Base-by-base conservation (phyloP, 2,888 invertebrate species). In the Homarus gammarus region DNA sequence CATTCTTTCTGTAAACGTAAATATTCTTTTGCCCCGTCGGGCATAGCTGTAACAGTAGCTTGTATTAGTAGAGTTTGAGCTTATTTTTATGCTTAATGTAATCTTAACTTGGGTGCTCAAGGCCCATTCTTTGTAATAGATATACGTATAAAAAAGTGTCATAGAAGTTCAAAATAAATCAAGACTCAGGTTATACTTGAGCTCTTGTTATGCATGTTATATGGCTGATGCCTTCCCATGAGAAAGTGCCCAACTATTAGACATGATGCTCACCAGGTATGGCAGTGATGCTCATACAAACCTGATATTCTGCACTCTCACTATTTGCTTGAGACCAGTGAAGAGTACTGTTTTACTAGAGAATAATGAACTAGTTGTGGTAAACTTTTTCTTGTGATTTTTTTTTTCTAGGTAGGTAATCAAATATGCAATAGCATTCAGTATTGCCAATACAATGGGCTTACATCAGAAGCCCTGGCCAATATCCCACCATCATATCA, bases 21-120 rank as follows among this genome's bases (percentile, higher is more conserved):
- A 38, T 68, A 36, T 83, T 75, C 64, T 86, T 64, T 81, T n/a
- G 36, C 81, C 84, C 44, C 36, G 10, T 33, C 49, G 77, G 85
- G 68, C 61, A 61, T 78, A 78, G 70, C 51, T 79, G 86, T 86
- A 86, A 70, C 49, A 31, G 70, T 79, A 86, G 86, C 56, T 79
- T 51, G 72, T 79, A 78, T 77, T 36, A 49, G 79, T 86, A 86
- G 79, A 79, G 38, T 68, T 86, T 79, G 51, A 77, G 86, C 86
- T 86, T 79, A 79, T 70, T 75, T 75, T 79, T 86, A 78, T 78
- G 68, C 79, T 70, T 72, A 49, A 51, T 51, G 36, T 83, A 83
- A 70, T 70, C 33, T 83, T 72, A 73, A 70, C 70, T 56, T 70
- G 79, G 79, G 51, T 72, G 36, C 56, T 38, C 68, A 44, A 49